Conservation (phyloP, 2,113 vertebrate species). For the Cyprinus carpio region DNA sequence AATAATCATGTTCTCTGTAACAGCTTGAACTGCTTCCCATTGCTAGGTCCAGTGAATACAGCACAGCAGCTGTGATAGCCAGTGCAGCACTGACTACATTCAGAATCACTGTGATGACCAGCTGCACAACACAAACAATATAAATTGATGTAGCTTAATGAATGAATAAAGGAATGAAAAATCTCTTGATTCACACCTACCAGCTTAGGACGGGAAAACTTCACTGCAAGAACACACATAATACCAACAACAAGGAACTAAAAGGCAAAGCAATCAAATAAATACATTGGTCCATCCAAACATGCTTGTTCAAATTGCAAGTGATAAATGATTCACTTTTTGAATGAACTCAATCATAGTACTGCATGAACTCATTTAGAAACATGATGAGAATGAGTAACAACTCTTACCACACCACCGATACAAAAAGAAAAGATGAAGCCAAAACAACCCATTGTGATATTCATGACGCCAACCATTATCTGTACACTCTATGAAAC, state of each 20-base stretch:
- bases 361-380: neutral
- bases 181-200: slow-evolving; percentile 60
- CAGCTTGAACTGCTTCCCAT: fast-evolving
- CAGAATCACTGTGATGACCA: slow-evolving; percentile 57
- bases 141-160: neutral
- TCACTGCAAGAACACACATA: slow-evolving; percentile 64
- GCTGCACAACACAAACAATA: slow-evolving; percentile 52
- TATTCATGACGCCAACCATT: slow-evolving; percentile 64
- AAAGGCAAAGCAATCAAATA: slow-evolving; percentile 22
- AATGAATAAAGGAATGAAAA: neutral
- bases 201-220: slow-evolving; percentile 66
- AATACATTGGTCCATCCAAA: neutral
- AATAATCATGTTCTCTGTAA: neutral
- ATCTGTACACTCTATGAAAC: slow-evolving; percentile 65
- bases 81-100: slow-evolving; percentile 58
- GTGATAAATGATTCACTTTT: neutral
- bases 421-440: slow-evolving; percentile 48
- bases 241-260: slow-evolving; percentile 66
- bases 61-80: slow-evolving; percentile 59
- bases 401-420: slow-evolving; percentile 63
- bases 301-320: neutral
- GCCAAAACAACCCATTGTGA: slow-evolving; percentile 53
- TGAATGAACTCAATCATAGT: neutral
- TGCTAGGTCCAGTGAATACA: slow-evolving; percentile 51
- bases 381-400: neutral